Evolutionary conservation across 2,888 invertebrate species (phyloP).

Genomic region (Argynnis bischoffii): DNA sequence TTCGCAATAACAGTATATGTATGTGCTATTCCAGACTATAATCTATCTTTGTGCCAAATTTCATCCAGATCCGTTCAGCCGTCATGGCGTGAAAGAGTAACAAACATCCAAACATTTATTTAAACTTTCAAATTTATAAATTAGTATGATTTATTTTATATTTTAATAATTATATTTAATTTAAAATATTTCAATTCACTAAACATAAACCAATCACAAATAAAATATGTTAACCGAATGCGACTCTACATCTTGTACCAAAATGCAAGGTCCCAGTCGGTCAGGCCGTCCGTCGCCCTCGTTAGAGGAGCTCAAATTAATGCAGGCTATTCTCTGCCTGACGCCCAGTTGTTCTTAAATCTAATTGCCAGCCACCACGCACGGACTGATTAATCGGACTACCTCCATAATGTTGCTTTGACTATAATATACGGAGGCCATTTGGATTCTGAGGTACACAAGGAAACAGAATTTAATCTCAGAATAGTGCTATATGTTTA

Average conservation of each 20-base stretch:
- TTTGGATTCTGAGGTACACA: conserved; percentile 31
- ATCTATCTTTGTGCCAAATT: too few relatives aligned
- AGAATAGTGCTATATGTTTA: conserved; percentile 2
- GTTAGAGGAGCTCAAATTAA: conserved; percentile 82
- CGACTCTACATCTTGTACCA: conserved; percentile 48
- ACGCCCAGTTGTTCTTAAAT: conserved; percentile 83
- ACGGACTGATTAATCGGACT: conserved; percentile 49
- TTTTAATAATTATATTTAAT: too few relatives aligned
- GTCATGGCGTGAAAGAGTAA: too few relatives aligned
- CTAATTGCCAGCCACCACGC: conserved; percentile 73
- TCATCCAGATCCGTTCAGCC: too few relatives aligned
- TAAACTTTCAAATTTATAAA: too few relatives aligned
- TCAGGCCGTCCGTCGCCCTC: conserved; percentile 74
- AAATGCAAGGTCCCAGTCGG: conserved; percentile 66
- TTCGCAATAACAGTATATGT: too few relatives aligned
- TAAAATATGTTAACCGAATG: conserved; percentile 1
- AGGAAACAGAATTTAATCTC: conserved; percentile 21
- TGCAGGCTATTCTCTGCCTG: conserved; percentile 79
- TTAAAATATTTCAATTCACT: too few relatives aligned
- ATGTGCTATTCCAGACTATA: too few relatives aligned
- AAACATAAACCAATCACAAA: not conserved
- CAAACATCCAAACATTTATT: too few relatives aligned
- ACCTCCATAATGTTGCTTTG: conserved; percentile 45
- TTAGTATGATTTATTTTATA: too few relatives aligned
- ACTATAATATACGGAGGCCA: conserved; percentile 45